These are phyloP conservation scores for Araneus ventricosus DNA, from an alignment of 1,140 invertebrate species.

Conservation along the genomic window DNA sequence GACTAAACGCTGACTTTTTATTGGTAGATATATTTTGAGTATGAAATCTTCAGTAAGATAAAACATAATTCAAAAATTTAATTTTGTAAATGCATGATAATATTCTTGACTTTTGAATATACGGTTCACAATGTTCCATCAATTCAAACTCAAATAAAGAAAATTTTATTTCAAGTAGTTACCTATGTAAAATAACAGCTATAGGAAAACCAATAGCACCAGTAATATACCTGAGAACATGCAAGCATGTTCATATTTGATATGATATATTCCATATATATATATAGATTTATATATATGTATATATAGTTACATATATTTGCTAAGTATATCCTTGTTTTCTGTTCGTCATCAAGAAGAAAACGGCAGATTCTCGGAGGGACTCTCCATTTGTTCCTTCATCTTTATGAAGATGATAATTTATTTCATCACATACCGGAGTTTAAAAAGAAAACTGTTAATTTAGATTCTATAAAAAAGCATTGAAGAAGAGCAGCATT, in stretches of 20 bases:
- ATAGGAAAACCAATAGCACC: slow-evolving; percentile 73
- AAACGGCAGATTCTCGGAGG: background rate
- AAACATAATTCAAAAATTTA: background rate
- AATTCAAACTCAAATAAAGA: background rate
- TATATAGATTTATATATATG: slow-evolving; percentile 31
- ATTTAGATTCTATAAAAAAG: slow-evolving; percentile 43
- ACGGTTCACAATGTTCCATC: background rate
- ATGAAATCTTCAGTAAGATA: no score
- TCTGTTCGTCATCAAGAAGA: slow-evolving; percentile 6
- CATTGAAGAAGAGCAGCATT: slow-evolving; percentile 32
- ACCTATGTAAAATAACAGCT: slow-evolving; percentile 36
- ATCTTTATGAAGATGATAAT: background rate
- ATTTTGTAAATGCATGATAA: background rate
- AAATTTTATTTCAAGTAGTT: background rate
- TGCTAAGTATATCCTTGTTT: slow-evolving; percentile 57
- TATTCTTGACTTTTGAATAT: background rate
- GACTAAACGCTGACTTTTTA: no score
- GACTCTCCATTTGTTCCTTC: background rate
- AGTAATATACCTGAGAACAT: slow-evolving; percentile 67
- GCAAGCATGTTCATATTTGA: slow-evolving; percentile 60
- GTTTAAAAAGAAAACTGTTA: background rate
- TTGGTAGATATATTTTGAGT: no score
- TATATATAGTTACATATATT: slow-evolving; percentile 54
- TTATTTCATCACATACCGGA: background rate
- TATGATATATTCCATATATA: slow-evolving; percentile 63